Base-by-base conservation (phyloP, 2,113 vertebrate genomes). In the Turdus rufiventris region DNA sequence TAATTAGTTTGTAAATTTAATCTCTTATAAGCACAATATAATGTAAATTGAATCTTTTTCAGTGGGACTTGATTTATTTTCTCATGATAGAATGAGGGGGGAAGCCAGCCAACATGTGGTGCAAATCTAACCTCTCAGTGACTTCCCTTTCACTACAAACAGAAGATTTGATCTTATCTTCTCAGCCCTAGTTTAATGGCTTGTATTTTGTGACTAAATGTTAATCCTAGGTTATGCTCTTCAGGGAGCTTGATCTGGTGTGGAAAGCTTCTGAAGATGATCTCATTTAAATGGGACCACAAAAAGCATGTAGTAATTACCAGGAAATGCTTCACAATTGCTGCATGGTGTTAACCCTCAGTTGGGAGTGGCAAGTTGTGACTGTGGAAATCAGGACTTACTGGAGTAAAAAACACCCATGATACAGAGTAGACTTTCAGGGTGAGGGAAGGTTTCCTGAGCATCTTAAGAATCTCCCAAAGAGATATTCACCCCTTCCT, bases 181-280 rank as follows among this genome's bases (percentile, higher is more conserved):
- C 66, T 63, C 17, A 86, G 36, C 60, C 58, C 40, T 63, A 28
- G 28, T 26, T 47, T 85, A 85, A 89, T 70, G 26, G 14, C 57
- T 85, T 90, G 36, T 89, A 67, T 92, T 88, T 88, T 77, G 31
- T 78, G 66, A 75, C 26, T 80, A 34, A 63, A 95, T 61, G 36
- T 90, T 94, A 71, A 77, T 89, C 66, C 83, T 71, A 50, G 45
- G 29, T 76, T 57, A 71, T 63, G 20, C 40, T 88, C 25, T 73
- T 96, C 4, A 2, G 15, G 68, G 81, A 75, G 53, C 33, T 77
- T 71, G 75, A 36, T 78, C 51, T 20, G 77, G 8, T 72, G n/a
- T n/a, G 60, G 21, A 77, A 60, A 28, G 38, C 25, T 63, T 51
- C 75, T 36, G 40, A 81, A 77, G 17, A 60, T 34, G 31, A 53